Evolutionary conservation across 2,888 invertebrate genomes (phyloP).

Genomic region (Temnothorax ravouxi): DNA sequence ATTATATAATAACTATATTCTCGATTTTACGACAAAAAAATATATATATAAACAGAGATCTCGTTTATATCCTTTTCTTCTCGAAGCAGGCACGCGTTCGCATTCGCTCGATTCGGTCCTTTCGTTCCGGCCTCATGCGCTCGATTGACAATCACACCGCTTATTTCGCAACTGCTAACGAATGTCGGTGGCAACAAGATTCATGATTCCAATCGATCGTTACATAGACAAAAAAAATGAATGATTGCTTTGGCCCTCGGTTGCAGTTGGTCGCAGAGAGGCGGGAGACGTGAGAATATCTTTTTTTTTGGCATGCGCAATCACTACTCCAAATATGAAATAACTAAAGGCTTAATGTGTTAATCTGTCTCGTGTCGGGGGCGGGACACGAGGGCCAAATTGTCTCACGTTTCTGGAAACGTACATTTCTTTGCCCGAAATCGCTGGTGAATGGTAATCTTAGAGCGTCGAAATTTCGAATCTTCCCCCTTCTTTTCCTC

Average conservation of each 20-base stretch:
- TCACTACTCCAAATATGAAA: conserved; percentile 86
- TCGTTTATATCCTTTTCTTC: conserved; percentile 61
- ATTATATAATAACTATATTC: conserved; percentile 60
- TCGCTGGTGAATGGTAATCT: not conserved
- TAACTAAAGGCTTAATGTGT: conserved; percentile 85
- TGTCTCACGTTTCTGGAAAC: conserved; percentile 8
- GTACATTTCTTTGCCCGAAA: not conserved
- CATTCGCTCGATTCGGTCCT: conserved; percentile 68
- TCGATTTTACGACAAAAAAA: conserved; percentile 63
- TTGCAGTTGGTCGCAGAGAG: conserved; percentile 85
- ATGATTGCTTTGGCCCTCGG: conserved; percentile 82
- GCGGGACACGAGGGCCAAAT: conserved; percentile 18
- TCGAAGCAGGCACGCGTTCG: conserved; percentile 67
- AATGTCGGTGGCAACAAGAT: conserved; percentile 75
- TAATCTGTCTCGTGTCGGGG: conserved; percentile 78
- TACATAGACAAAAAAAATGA: conserved; percentile 68
- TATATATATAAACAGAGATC: conserved; percentile 49
- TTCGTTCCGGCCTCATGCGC: conserved; percentile 72
- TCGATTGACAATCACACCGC: conserved; percentile 66
- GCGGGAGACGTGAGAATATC: conserved; percentile 86
- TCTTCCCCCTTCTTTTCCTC: not conserved
- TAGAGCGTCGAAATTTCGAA: not conserved
- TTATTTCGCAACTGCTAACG: conserved; percentile 73
- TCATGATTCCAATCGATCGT: conserved; percentile 73
- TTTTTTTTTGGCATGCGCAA: conserved; percentile 85